Base-by-base conservation (phyloP, 2,888 invertebrate genomes). In the Uloborus plumipes region DNA sequence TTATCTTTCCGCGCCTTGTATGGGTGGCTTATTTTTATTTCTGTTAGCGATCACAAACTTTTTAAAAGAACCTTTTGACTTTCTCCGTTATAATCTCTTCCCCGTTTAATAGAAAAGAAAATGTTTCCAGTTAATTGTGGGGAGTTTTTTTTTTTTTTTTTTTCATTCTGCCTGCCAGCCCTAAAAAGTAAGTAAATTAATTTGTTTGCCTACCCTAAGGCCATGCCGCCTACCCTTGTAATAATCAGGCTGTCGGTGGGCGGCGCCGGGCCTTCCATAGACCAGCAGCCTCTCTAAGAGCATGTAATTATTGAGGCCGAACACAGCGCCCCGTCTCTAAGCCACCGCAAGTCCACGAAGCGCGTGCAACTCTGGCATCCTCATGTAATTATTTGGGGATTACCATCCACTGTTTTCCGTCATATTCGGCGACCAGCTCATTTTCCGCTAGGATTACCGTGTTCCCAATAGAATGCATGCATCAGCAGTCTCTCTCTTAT, bases 321-420 rank as follows among this genome's bases (percentile, higher is more conserved):
- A 59, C 58, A 22, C 31, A 66, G 81, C 74, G 81, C 70, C 83
- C 77, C 83, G 62, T 59, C 72, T 67, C 76, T 83, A 83, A 83
- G 83, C 83, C 83, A 83, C 83, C 83, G 77, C 83, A 83, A 83
- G 83, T 83, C 83, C 83, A 59, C 79, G 79, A 73, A 71, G 75
- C 72, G 74, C 74, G 81, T 81, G 81, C 73, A 77, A 64, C 76
- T 71, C 76, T 59, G 72, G 61, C 82, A 74, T 84, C 80, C 80
- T 76, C 80, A 70, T 84, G 84, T 84, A 84, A 81, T 81, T 84
- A 84, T 84, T 84, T 84, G 84, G 75, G 79, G 84, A 84, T 84
- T 84, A 84, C 78, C 73, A 50, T 70, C 79, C 71, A 65, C 78
- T 84, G 84, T 84, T 84, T 83, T 78, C 84, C 79, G 74, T 64